These are phyloP conservation scores for Anthopleura xanthogrammica DNA, from an alignment of 92 coral and sea anemone genomes.

Conservation along the genomic window DNA sequence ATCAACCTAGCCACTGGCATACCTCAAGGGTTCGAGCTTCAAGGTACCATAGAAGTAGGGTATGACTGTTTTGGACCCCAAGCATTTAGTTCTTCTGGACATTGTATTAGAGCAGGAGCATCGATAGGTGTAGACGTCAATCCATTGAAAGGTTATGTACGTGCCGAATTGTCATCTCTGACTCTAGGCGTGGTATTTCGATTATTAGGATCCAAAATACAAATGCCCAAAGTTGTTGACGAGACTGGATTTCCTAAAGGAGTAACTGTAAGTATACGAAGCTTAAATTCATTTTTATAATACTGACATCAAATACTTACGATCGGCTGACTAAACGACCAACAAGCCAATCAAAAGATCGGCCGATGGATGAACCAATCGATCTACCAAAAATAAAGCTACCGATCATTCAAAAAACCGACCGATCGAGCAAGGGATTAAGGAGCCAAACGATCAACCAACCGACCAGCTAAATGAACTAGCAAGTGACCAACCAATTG, in stretches of 20 bases:
- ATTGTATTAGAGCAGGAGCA: slow-evolving; percentile 60
- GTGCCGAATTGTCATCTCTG: slow-evolving; percentile 59
- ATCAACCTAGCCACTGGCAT: slow-evolving; percentile 61
- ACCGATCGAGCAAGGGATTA: no score
- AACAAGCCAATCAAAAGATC: no score
- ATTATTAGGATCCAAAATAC: slow-evolving; percentile 74
- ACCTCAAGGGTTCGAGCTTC: slow-evolving; percentile 61
- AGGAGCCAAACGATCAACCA: no score
- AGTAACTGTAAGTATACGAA: slow-evolving; percentile 50
- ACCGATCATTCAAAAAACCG: no score
- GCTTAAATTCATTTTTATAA: no score
- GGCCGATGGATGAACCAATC: no score
- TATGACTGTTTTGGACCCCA: slow-evolving; percentile 57
- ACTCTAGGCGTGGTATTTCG: slow-evolving; percentile 69
- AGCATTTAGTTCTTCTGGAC: slow-evolving; percentile 58
- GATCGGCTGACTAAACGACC: no score
- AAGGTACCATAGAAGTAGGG: slow-evolving; percentile 74
- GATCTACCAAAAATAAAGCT: no score
- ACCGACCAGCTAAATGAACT: no score
- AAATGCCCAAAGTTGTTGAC: slow-evolving; percentile 68
- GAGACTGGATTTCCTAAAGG: slow-evolving; percentile 79
- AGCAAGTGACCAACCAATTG: no score
- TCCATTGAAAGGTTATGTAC: slow-evolving; percentile 61
- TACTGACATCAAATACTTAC: no score
- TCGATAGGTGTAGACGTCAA: slow-evolving; percentile 65